Percentiles rank a stretch among this genome's conserved stretches.
These are phyloP conservation scores for Paralichthys olivaceus DNA, from an alignment of 2,113 vertebrate genomes.

Conservation along the genomic window DNA sequence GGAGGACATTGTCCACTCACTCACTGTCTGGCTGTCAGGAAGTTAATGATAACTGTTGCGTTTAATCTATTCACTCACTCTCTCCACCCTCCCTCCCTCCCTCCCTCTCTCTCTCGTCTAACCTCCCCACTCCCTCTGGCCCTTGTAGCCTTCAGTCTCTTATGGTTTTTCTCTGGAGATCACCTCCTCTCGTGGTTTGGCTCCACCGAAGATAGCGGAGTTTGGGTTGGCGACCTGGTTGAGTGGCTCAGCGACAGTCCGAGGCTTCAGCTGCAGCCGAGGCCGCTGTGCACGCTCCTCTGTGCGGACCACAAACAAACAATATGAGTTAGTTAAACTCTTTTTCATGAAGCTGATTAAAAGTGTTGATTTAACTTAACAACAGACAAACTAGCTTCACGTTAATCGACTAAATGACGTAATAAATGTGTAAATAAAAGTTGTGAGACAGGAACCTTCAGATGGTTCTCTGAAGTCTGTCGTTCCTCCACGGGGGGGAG, in stretches of 20 bases:
- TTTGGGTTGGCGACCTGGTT: conserved; percentile 99
- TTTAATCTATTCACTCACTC: conserved; percentile 25
- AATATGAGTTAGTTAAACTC: neutral
- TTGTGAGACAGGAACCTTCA: conserved; percentile 87
- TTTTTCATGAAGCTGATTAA: too few species aligned
- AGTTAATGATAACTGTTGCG: conserved; percentile 84
- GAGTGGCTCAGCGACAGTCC: conserved; percentile 94
- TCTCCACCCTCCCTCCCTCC: conserved; percentile 43
- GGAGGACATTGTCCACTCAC: conserved; percentile 74
- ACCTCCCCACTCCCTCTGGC: conserved; percentile 62
- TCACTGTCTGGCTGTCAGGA: conserved; percentile 67
- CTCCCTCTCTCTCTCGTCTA: neutral
- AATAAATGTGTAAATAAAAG: too few species aligned
- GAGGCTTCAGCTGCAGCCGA: conserved; percentile 96
- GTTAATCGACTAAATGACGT: too few species aligned
- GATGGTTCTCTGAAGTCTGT: conserved; percentile 98
- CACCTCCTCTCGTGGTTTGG: conserved; percentile 96
- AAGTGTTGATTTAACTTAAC: too few species aligned
- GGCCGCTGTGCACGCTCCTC: conserved; percentile 98
- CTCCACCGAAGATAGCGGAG: conserved; percentile 98
- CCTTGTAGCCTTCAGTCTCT: conserved; percentile 73
- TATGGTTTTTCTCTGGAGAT: conserved; percentile 89
- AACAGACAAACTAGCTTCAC: too few species aligned
- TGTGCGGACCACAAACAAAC: conserved; percentile 60
- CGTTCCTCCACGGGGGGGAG: conserved; percentile 86